Conservation (phyloP, 2,113 vertebrate species). For the Cinclus cinclus region DNA sequence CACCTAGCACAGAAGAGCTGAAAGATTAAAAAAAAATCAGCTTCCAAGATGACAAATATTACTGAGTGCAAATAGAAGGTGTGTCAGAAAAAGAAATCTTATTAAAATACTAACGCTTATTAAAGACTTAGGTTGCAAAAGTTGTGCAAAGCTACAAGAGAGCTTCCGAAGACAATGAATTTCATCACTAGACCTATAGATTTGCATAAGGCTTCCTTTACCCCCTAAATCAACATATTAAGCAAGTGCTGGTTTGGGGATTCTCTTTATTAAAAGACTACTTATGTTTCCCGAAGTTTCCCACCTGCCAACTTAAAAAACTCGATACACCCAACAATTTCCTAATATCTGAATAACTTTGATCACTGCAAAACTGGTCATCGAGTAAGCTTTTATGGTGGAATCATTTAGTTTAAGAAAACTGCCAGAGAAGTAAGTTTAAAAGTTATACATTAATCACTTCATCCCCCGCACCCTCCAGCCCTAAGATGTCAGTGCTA, state of each 20-base stretch:
- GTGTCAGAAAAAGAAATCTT: slow-evolving; percentile 40
- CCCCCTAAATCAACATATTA: not conserved
- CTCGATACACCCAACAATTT: not conserved
- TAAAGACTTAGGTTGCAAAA: slow-evolving; percentile 48
- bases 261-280: not conserved
- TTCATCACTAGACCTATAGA: not conserved
- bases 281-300: not conserved
- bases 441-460: not conserved
- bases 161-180: not conserved
- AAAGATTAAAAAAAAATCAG: not conserved
- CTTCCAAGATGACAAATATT: slow-evolving; percentile 1
- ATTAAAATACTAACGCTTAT: slow-evolving; percentile 42
- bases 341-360: not conserved
- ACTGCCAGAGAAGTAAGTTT: not conserved
- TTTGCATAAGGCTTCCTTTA: not conserved
- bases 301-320: not conserved
- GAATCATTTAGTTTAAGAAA: not conserved
- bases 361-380: not conserved
- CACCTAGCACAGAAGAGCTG: not conserved
- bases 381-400: not conserved
- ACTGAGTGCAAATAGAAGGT: slow-evolving; percentile 26
- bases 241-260: not conserved
- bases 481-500: not conserved
- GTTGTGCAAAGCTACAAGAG: slow-evolving; percentile 5
- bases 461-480: not conserved